Evolutionary conservation across 1,140 invertebrate species (phyloP), one percentile per base, ranked within the genome.

Genomic region (Drosophila persimilis): DNA sequence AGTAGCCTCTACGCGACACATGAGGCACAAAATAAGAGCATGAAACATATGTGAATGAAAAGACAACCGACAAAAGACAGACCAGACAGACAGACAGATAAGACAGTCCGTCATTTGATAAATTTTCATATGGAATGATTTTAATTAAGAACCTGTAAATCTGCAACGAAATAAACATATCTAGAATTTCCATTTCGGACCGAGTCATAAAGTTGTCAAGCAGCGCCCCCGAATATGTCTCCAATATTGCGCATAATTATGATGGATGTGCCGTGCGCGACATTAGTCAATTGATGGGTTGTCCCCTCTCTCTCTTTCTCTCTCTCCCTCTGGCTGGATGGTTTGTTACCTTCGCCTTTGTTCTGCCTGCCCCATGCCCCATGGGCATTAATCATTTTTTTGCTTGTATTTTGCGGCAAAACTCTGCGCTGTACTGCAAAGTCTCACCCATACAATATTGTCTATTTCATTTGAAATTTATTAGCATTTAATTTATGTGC

Each of bases 141-240:
- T 88, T 83, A 88, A 88, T 88, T 88, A 88, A 88, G 88, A 88
- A 69, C 75, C 84, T 88, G 83, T 88, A 88, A 88, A 83, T 85
- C 80, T 80, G 20, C 22, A 35, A 31, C 51, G 63, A 6, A 6
- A 59, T 48, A 71, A 63, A 61, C 64, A 65, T 52, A 5, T 11
- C 35, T 39, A 39, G 35, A 39, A 39, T 39, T 39, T 39, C 35
- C 67, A 69, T 57, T 71, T n/a, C 58, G 51, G 47, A 24, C 65
- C 61, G 61, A 65, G 63, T 74, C 66, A 76, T 88, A 88, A 86
- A 70, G 45, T 85, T 85, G 73, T 80, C 80, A 80, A 41, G 41
- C 67, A 4, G 31, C 45, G 31, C 20, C 47, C 47, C 31, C 53
- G 45, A 52, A 39, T 39, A 39, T 24, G 59, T 51, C 70, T 64